Evolutionary conservation across 2,888 invertebrate genomes (phyloP).

Genomic region (Crossocerus cetratus): DNA sequence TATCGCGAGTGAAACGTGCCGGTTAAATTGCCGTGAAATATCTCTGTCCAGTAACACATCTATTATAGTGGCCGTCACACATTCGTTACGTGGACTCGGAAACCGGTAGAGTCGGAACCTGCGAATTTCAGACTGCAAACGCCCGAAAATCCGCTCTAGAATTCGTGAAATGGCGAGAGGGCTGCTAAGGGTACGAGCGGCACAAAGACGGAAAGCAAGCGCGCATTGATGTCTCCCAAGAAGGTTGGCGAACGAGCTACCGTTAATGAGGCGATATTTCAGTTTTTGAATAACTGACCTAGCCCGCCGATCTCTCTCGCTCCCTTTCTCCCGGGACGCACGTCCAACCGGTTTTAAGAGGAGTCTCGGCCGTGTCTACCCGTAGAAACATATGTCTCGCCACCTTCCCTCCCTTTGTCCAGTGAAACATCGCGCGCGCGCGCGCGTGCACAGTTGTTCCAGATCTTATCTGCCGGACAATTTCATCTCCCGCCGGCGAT

Average conservation of each 20-base stretch:
- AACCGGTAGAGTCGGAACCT: no score
- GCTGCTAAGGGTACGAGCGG: neutral
- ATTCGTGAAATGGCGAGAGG: no score
- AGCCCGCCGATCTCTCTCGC: constrained; percentile 35
- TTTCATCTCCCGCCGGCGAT: neutral
- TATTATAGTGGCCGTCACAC: neutral
- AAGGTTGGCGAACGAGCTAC: constrained; percentile 53
- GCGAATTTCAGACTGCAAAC: no score
- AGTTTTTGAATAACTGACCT: constrained; percentile 71
- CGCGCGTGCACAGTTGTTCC: constrained; percentile 6
- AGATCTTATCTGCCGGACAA: neutral
- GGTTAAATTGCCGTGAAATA: constrained; percentile 42
- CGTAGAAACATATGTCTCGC: constrained; percentile 52
- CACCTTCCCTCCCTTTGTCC: constrained; percentile 22
- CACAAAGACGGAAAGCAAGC: neutral
- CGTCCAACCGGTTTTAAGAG: constrained; percentile 66
- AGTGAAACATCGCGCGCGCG: constrained; percentile 7
- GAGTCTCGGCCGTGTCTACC: constrained; percentile 58
- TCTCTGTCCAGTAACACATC: constrained; percentile 2
- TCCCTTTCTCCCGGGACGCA: constrained; percentile 25
- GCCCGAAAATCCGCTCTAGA: no score
- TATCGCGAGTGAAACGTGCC: no score
- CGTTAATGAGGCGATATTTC: constrained; percentile 67
- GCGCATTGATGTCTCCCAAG: constrained; percentile 12
- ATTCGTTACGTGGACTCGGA: no score